Conservation (phyloP, 2,888 invertebrate genomes). For the Tiphia femorata region DNA sequence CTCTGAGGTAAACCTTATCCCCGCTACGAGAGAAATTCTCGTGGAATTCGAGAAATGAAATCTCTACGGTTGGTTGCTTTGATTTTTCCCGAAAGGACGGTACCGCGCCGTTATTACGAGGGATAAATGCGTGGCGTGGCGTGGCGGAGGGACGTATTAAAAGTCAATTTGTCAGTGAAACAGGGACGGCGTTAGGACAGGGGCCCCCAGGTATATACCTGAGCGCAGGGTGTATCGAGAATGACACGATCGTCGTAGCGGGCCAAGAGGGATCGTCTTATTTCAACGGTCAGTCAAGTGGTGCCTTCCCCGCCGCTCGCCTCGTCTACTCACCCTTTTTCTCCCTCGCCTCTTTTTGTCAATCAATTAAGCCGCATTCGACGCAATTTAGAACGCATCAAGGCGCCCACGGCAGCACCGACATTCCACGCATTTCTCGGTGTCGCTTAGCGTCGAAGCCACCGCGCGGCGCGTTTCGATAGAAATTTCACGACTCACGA, state of each 20-base stretch:
- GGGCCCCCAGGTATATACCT: constrained; percentile 15
- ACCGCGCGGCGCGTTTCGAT: no score
- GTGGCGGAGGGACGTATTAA: constrained; percentile 32
- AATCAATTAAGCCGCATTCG: constrained; percentile 55
- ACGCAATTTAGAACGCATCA: constrained; percentile 57
- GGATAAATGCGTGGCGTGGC: background rate
- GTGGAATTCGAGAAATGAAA: no score
- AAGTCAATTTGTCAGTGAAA: constrained; percentile 48
- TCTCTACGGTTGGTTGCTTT: no score
- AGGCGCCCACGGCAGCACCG: constrained; percentile 36
- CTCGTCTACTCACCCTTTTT: constrained; percentile 32
- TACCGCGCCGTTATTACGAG: background rate
- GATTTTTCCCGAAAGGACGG: background rate
- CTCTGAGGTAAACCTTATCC: no score
- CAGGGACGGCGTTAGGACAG: background rate
- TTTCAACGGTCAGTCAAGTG: constrained; percentile 22
- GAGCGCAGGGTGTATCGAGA: constrained; percentile 16
- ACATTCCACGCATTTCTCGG: constrained; percentile 46
- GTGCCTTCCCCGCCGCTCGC: no score
- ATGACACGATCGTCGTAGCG: constrained; percentile 33
- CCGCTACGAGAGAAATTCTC: no score
- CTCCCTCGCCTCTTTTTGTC: constrained; percentile 47
- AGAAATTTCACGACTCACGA: no score
- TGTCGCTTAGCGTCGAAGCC: no score
- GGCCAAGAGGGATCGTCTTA: constrained; percentile 3